phyloP scores from a whole-genome alignment of 2,888 invertebrate genomes.

The Myathropa florea region DNA sequence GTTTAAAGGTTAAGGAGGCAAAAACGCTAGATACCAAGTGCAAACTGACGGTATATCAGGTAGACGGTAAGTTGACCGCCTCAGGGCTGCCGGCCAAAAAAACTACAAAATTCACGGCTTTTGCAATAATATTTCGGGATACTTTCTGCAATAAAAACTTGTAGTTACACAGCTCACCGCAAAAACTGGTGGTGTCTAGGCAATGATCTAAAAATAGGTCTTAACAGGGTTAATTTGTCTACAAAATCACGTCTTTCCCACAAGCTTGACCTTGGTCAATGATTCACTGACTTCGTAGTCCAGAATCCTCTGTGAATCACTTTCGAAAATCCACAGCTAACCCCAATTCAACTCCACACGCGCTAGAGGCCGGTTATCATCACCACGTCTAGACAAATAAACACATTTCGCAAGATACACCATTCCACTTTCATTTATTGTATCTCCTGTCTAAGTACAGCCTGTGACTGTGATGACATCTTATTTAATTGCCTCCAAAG shows the following conservation, averaged over 20 bases:
- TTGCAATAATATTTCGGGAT: background rate
- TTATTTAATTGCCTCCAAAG: constrained; percentile 45
- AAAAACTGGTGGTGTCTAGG: background rate
- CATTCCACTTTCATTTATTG: constrained; percentile 64
- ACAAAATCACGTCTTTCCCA: background rate
- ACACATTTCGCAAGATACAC: constrained; percentile 15
- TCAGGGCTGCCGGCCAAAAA: background rate
- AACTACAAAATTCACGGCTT: background rate
- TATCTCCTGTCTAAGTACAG: constrained; percentile 12
- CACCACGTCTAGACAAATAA: constrained; percentile 4
- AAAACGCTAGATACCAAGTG: background rate
- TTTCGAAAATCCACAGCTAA: background rate
- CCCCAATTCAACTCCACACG: background rate
- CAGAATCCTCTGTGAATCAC: background rate
- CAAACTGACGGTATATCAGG: background rate
- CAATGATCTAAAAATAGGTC: background rate
- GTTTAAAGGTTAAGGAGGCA: background rate
- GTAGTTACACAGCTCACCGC: background rate
- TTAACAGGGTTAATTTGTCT: background rate
- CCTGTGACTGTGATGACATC: constrained; percentile 43
- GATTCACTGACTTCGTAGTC: background rate
- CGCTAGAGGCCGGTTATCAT: background rate
- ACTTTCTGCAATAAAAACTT: background rate
- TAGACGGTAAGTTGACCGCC: background rate
- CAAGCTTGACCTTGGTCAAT: background rate